Conservation (phyloP, 2,797 vertebrate genomes). For the Psittacula derbiana region DNA sequence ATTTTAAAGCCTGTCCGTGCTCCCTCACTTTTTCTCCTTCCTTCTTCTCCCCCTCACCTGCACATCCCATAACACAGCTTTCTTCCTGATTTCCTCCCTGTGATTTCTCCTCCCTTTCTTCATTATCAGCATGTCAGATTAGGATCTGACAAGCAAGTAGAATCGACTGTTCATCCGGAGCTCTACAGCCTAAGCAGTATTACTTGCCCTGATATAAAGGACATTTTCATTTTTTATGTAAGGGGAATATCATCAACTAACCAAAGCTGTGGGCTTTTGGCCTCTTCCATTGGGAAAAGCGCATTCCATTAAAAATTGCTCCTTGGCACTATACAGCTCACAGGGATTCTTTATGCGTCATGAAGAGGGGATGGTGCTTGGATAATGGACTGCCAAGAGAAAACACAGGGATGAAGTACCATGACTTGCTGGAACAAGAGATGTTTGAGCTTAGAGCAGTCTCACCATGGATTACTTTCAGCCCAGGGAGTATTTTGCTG, state of each 20-base stretch:
- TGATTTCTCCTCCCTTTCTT: constrained; percentile 44
- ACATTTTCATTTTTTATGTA: constrained; percentile 65
- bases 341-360: not conserved
- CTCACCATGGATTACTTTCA: rapidly evolving
- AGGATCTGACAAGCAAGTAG: constrained; percentile 62
- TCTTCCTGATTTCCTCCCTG: not conserved
- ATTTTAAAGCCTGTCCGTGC: constrained; percentile 20
- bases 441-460: not conserved
- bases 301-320: not conserved
- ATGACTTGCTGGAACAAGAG: not conserved
- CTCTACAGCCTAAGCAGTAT: constrained; percentile 66
- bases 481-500: not conserved
- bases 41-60: not conserved
- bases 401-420: not conserved
- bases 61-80: constrained; percentile 40
- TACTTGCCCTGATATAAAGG: constrained; percentile 61
- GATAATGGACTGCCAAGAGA: not conserved
- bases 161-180: constrained; percentile 26
- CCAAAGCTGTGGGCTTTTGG: not conserved
- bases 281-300: not conserved
- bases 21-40: not conserved
- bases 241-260: not conserved
- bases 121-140: constrained; percentile 71
- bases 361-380: not conserved
- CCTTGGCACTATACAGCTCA: not conserved